phyloP scores from a whole-genome alignment of 2,113 vertebrate genomes.

The Chrysemys picta region DNA sequence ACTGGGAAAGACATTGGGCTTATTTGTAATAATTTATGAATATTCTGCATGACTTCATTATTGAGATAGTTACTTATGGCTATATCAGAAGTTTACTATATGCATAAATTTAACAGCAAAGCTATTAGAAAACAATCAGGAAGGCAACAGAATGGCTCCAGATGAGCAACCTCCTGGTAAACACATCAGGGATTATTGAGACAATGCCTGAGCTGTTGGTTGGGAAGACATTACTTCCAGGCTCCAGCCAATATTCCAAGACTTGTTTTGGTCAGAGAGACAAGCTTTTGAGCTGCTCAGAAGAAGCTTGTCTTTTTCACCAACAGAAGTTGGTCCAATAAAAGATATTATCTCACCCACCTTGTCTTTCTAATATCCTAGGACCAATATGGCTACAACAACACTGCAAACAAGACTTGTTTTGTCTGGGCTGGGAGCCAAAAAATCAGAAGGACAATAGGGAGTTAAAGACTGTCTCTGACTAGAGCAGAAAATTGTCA shows the following conservation, averaged over 20 bases:
- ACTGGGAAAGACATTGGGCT: not conserved
- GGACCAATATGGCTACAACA: not conserved
- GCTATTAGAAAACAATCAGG: not conserved
- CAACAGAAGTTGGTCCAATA: not conserved
- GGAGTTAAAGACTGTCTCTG: not conserved
- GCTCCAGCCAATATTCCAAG: not conserved
- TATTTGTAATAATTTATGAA: not conserved
- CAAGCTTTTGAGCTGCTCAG: too few species aligned
- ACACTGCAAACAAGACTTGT: not conserved
- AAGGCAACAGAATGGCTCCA: not conserved
- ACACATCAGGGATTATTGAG: not conserved
- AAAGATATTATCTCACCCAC: not conserved
- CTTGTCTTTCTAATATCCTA: not conserved
- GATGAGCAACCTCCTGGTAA: not conserved
- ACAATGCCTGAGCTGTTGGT: not conserved
- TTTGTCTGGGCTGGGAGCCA: not conserved
- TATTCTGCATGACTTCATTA: not conserved
- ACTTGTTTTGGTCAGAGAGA: too few species aligned
- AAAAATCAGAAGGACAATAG: not conserved
- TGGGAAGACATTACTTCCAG: not conserved
- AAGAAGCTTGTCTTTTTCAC: not conserved
- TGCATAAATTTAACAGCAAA: not conserved
- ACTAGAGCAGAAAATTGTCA: not conserved
- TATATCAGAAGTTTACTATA: not conserved
- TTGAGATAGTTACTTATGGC: accelerated